Evolutionary conservation across 2,888 invertebrate genomes (phyloP).

Genomic region (Drosophila robusta): DNA sequence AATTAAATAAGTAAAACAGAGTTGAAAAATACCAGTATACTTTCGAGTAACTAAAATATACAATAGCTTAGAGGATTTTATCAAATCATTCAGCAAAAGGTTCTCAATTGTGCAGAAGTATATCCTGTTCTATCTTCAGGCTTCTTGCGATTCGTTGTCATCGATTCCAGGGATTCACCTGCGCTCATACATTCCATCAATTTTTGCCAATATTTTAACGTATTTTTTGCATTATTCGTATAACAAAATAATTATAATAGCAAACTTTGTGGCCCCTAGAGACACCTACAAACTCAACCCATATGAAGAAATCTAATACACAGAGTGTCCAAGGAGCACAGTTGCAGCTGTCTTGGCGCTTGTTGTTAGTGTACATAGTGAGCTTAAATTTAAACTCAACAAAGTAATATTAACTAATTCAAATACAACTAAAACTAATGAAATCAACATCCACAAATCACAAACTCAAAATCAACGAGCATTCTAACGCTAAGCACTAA

Average conservation of each 20-base stretch:
- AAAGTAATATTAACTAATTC: slow-evolving; percentile 24
- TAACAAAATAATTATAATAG: slow-evolving; percentile 35
- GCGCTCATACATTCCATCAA: slow-evolving; percentile 10
- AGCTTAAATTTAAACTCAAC: slow-evolving; percentile 31
- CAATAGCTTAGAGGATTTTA: slow-evolving; percentile 31
- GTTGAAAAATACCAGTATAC: neutral
- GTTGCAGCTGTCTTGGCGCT: slow-evolving; percentile 19
- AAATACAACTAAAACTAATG: slow-evolving; percentile 12
- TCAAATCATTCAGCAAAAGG: slow-evolving; percentile 24
- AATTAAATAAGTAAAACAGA: slow-evolving; percentile 2
- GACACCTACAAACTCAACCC: slow-evolving; percentile 36
- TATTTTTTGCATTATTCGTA: slow-evolving; percentile 40
- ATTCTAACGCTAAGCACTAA: slow-evolving; percentile 14
- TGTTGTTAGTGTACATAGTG: slow-evolving; percentile 59
- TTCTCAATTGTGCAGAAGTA: slow-evolving; percentile 15
- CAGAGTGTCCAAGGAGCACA: slow-evolving; percentile 12
- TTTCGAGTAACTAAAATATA: slow-evolving; percentile 28
- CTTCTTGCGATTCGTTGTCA: slow-evolving; percentile 2
- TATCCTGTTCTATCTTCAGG: neutral
- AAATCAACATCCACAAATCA: neutral
- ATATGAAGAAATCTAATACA: slow-evolving; percentile 56
- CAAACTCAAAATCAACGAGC: slow-evolving; percentile 27
- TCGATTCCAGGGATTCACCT: slow-evolving; percentile 1
- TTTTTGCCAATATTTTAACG: slow-evolving; percentile 29
- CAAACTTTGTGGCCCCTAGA: slow-evolving; percentile 23